Percentiles rank a stretch among this genome's conserved stretches.
Evolutionary conservation across 2,797 vertebrate genomes (phyloP).

Genomic region (Alfaro cultratus): DNA sequence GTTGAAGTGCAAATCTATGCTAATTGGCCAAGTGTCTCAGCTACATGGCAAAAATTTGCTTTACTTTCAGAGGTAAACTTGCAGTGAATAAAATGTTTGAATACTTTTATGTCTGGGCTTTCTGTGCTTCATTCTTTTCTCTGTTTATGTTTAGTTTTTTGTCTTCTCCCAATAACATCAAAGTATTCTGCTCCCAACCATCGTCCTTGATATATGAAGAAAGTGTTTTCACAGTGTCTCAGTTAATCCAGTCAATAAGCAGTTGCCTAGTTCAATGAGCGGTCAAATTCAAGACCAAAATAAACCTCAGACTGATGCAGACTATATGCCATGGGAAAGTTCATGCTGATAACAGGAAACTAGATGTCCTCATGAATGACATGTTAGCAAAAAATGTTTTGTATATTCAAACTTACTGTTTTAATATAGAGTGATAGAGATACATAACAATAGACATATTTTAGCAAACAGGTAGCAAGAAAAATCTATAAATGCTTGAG

Average conservation of each 20-base stretch:
- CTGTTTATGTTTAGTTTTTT: conserved; percentile 19
- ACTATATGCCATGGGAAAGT: conserved; percentile 49
- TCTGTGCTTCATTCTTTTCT: conserved; percentile 26
- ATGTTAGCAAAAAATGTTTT: conserved; percentile 6
- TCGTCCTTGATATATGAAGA: conserved; percentile 46
- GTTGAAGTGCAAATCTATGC: conserved; percentile 55
- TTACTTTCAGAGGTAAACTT: conserved; percentile 31
- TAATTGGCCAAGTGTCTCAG: conserved; percentile 38
- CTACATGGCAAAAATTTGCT: conserved; percentile 36
- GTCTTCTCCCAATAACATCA: conserved; percentile 11
- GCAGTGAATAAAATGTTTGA: conserved; percentile 54
- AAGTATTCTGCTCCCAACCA: conserved; percentile 18
- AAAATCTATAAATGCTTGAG: not conserved
- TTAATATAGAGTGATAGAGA: not conserved
- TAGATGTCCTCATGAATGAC: not conserved
- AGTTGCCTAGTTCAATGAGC: conserved; percentile 61
- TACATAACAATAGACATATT: not conserved
- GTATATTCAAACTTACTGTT: conserved; percentile 6
- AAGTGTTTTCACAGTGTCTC: conserved; percentile 49
- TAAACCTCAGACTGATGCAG: conserved; percentile 35
- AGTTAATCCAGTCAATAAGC: conserved; percentile 65
- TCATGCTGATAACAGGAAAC: conserved; percentile 12
- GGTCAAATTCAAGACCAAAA: conserved; percentile 60
- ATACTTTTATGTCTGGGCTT: conserved; percentile 30
- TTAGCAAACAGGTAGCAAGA: not conserved